These are phyloP conservation scores for Polypterus senegalus DNA, from an alignment of 2,113 vertebrate species.

Conservation along the genomic window DNA sequence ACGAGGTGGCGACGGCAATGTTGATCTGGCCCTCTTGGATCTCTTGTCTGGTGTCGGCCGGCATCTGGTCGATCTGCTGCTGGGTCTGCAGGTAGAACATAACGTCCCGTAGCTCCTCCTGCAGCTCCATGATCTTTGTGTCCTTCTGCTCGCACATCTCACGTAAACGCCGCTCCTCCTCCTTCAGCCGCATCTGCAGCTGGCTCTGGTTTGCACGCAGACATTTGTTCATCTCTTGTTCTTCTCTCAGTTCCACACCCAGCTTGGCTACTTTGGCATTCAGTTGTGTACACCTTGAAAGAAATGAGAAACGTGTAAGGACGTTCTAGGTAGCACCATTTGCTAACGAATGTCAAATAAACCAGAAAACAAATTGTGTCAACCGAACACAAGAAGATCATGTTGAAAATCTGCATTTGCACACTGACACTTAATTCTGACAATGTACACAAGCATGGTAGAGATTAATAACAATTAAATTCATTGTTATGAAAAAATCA, in stretches of 20 bases:
- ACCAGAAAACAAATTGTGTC: no score
- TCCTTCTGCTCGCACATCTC: constrained; percentile 73
- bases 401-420: no score
- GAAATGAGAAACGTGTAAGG: neutral
- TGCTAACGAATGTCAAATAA: no score
- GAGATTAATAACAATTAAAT: no score
- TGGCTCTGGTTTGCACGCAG: constrained; percentile 77
- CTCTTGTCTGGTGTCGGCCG: constrained; percentile 73
- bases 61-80: constrained; percentile 82
- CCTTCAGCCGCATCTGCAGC: constrained; percentile 74
- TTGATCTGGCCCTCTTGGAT: constrained; percentile 96
- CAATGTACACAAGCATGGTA: no score
- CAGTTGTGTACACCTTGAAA: constrained; percentile 69
- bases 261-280: constrained; percentile 66
- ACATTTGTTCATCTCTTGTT: constrained; percentile 94
- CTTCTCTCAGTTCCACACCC: constrained; percentile 80
- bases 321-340: no score
- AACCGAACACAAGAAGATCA: no score
- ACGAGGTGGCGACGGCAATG: constrained; percentile 55
- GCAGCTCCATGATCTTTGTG: constrained; percentile 66
- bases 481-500: no score
- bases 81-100: constrained; percentile 94
- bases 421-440: no score
- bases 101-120: constrained; percentile 89
- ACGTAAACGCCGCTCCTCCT: constrained; percentile 65